Evolutionary conservation across 2,888 invertebrate genomes (phyloP).

Genomic region (Spodoptera exigua): DNA sequence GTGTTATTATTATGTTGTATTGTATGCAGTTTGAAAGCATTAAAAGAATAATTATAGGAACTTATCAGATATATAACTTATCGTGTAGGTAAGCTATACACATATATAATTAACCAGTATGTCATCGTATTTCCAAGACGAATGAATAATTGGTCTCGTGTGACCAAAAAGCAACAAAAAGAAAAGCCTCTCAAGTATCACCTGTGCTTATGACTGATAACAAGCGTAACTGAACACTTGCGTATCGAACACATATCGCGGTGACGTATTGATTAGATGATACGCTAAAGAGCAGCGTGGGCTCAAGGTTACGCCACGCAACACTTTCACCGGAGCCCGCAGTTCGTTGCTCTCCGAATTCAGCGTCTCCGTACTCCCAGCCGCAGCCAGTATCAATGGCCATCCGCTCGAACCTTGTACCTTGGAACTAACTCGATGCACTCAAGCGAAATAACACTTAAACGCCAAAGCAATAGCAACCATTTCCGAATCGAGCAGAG

Average conservation of each 20-base stretch:
- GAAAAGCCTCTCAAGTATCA: constrained; percentile 22
- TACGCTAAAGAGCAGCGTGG: constrained; percentile 77
- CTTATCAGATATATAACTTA: not conserved
- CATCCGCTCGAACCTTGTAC: constrained; percentile 65
- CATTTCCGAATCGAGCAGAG: constrained; percentile 59
- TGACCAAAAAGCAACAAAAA: constrained; percentile 27
- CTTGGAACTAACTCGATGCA: constrained; percentile 53
- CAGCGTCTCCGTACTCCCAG: constrained; percentile 69
- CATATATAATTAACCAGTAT: not conserved
- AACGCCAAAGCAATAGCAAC: constrained; percentile 56
- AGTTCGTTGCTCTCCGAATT: constrained; percentile 88
- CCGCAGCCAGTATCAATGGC: constrained; percentile 65
- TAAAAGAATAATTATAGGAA: constrained; percentile 2
- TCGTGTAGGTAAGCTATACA: too few relatives aligned
- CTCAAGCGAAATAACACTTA: constrained; percentile 59
- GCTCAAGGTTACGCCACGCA: constrained; percentile 87
- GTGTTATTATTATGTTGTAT: not conserved
- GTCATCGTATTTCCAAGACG: constrained; percentile 13
- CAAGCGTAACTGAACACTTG: constrained; percentile 54
- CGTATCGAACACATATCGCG: constrained; percentile 59
- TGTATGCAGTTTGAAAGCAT: not conserved
- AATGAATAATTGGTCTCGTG: constrained; percentile 4
- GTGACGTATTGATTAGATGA: constrained; percentile 84
- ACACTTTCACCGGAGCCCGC: constrained; percentile 82
- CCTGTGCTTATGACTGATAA: constrained; percentile 40